These are phyloP conservation scores for Scaptomyza parva DNA, from an alignment of 2,888 invertebrate species.

Conservation along the genomic window DNA sequence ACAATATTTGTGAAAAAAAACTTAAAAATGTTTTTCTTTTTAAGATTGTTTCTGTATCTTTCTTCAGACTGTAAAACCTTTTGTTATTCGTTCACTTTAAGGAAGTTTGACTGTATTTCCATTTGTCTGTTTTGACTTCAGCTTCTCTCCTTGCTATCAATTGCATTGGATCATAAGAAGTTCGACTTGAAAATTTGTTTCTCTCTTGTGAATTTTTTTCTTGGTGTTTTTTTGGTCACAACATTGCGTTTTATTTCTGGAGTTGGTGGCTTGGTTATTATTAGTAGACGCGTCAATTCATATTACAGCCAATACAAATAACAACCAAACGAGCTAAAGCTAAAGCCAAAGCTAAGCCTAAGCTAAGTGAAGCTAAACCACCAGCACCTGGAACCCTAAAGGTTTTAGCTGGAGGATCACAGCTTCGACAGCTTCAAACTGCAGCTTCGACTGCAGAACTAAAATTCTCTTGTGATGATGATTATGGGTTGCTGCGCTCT, in stretches of 20 bases:
- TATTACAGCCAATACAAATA: slow-evolving; percentile 78
- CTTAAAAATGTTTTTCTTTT: too few species aligned
- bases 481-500: slow-evolving; percentile 66
- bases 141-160: slow-evolving; percentile 61
- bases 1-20: background rate
- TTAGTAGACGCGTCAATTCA: slow-evolving; percentile 78
- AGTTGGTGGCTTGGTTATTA: slow-evolving; percentile 64
- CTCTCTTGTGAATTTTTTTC: slow-evolving; percentile 1
- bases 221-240: slow-evolving; percentile 28
- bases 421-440: slow-evolving; percentile 15
- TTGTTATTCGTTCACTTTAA: background rate
- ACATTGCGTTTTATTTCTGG: slow-evolving; percentile 25
- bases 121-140: slow-evolving; percentile 58
- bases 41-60: too few species aligned
- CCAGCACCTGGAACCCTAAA: slow-evolving; percentile 28
- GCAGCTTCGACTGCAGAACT: slow-evolving; percentile 14
- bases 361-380: slow-evolving; percentile 19
- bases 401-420: slow-evolving; percentile 36
- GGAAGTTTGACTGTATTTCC: slow-evolving; percentile 43
- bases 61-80: too few species aligned
- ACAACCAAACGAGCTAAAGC: too few species aligned
- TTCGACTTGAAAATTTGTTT: slow-evolving; percentile 50
- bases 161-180: slow-evolving; percentile 62
- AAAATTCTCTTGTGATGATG: slow-evolving; percentile 64
- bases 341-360: too few species aligned